Base-by-base conservation (phyloP, 2,113 vertebrate genomes). In the Takifugu bimaculatus region DNA sequence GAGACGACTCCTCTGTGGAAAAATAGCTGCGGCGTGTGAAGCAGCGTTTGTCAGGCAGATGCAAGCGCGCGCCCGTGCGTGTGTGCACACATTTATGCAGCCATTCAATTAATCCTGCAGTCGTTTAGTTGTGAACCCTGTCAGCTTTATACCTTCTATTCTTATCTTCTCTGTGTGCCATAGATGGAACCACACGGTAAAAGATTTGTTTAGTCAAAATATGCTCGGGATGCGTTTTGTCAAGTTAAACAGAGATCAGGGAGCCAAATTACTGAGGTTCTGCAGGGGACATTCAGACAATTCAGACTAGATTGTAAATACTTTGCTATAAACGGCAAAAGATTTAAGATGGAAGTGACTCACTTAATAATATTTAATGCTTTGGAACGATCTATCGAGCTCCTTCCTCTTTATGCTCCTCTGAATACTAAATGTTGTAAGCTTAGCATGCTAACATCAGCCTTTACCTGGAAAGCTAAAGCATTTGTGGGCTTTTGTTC, bases 1-100 rank as follows among this genome's bases (percentile, higher is more conserved):
- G 60, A 77, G 73, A 82, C 63, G 52, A 49, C 63, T 3, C 11
- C 65, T 67, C 52, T 26, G 11, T 43, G 29, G 60, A 39, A 60
- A 71, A 77, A 73, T 57, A 74, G 59, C 70, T 60, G 54, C 50
- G 11, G 32, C 25, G 27, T 47, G 26, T 39, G 35, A 39, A 39
- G 35, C 50, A 49, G 54, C 26, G 14, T 50, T 57, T 50, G 59
- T 67, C 57, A 54, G 57, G 47, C 28, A 77, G 55, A 74, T 29
- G 53, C 5, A 14, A 47, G 60, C 54, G 28, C 53, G 26, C 10
- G 32, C 11, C 25, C 32, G 35, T 64, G 14, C 64, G 25, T 51
- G 25, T 14, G 26, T 50, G 35, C 32, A 11, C 9, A 13, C 9
- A 13, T 12, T 50, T 47, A 26, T 26, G 56, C 50, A 54, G 14